Evolutionary conservation across 2,797 vertebrate genomes (phyloP), one percentile per base, ranked within the genome.

Genomic region (Paramormyrops hopkinsi): DNA sequence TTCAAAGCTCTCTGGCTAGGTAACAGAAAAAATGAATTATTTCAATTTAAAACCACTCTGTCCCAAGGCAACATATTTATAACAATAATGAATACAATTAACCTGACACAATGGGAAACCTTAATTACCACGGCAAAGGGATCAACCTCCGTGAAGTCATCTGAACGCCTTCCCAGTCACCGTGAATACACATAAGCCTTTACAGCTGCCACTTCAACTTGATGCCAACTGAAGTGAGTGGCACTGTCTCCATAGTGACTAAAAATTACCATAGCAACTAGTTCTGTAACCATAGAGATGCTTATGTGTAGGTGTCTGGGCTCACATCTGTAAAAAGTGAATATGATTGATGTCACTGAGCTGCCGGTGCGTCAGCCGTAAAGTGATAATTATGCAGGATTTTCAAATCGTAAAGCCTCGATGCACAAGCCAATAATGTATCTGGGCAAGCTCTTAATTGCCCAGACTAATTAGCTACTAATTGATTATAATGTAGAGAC

Each of bases 241-340:
- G 89, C 89, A 76, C 83, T 4, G 62, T 89, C 89, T 73, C 89
- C 89, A 86, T 54, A 41, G 89, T 37, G 25, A 89, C 62, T 25
- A 56, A 46, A 44, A 85, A 50, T 89, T 44, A 53, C 84, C 89
- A 86, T 86, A 65, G 89, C 48, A 86, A 89, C 89, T 82, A 22
- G 56, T 22, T 29, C 50, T 14, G 88, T 89, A 86, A 65, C 88
- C 88, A 89, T 89, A 82, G 56, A 56, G 44, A 89, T 54, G n/a
- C 69, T 54, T 44, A 29, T 54, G 88, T 89, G 88, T 89, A 85
- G 88, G 88, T 89, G 76, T 89, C 54, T 79, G 53, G 59, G 44
- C 22, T 89, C 88, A 73, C 76, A 53, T 79, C 51, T 79, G 88
- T 41, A 14, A 79, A 76, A 69, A 83, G 51, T 59, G 88, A 85